These are phyloP conservation scores for Patagioenas fasciata DNA, from an alignment of 2,113 vertebrate genomes.

Conservation along the genomic window DNA sequence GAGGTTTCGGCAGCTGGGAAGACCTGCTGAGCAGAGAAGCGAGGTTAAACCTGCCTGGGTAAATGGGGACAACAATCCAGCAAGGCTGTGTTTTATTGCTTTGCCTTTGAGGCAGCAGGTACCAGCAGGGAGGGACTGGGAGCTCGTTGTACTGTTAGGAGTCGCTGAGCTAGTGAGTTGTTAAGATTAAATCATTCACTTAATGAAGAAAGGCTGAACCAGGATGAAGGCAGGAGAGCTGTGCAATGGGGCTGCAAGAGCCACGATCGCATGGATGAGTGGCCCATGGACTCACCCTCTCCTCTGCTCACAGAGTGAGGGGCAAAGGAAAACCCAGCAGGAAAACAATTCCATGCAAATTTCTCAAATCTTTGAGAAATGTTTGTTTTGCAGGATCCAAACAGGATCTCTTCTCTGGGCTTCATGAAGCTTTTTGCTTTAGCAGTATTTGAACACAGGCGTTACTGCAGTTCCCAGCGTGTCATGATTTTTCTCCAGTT, in stretches of 20 bases:
- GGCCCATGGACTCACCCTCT: not conserved
- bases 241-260: not conserved
- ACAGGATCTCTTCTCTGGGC: not conserved
- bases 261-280: accelerated
- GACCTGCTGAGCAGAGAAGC: not conserved
- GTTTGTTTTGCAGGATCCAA: not conserved
- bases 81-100: not conserved
- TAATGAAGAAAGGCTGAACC: not conserved
- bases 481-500: not conserved
- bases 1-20: not conserved
- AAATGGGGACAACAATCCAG: accelerated
- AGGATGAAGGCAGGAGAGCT: not conserved
- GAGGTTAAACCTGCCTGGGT: not conserved
- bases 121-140: not conserved
- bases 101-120: not conserved
- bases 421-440: not conserved
- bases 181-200: not conserved
- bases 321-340: not conserved
- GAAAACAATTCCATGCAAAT: not conserved
- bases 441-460: not conserved
- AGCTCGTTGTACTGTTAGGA: not conserved
- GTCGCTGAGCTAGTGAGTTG: not conserved
- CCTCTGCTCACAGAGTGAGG: not conserved
- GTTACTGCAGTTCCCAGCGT: not conserved
- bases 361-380: not conserved